Percentiles rank a stretch among this genome's conserved stretches.
Evolutionary conservation across 2,888 invertebrate genomes (phyloP).

Genomic region (Harpalus rubripes): DNA sequence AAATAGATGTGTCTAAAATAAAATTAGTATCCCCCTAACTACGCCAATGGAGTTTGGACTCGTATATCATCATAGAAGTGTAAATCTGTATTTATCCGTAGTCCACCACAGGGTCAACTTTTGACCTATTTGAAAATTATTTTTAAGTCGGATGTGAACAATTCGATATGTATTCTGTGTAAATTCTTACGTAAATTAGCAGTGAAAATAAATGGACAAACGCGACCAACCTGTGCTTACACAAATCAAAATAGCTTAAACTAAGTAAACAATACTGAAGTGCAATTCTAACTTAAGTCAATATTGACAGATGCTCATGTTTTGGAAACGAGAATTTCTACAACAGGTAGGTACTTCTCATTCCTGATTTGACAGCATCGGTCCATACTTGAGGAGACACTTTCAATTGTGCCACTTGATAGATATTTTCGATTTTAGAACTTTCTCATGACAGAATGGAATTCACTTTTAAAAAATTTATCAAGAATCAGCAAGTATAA

Average conservation of each 20-base stretch:
- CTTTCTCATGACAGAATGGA: constrained; percentile 27
- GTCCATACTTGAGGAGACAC: constrained; percentile 60
- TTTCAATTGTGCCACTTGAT: constrained; percentile 56
- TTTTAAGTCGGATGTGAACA: too few species aligned
- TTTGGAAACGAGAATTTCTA: constrained; percentile 62
- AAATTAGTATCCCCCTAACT: too few species aligned
- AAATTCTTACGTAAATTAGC: neutral
- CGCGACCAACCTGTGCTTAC: constrained; percentile 16
- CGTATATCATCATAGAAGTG: neutral
- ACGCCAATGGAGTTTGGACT: too few species aligned
- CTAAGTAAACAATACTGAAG: constrained; percentile 71
- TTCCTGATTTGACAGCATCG: constrained; percentile 57
- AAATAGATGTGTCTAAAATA: too few species aligned
- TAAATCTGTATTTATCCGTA: neutral
- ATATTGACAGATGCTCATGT: constrained; percentile 70
- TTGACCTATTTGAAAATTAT: too few species aligned
- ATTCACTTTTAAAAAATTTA: neutral
- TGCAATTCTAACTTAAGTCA: constrained; percentile 72
- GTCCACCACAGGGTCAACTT: neutral
- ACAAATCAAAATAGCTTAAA: constrained; percentile 69
- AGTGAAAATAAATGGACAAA: constrained; percentile 42
- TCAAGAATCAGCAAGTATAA: neutral
- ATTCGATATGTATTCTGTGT: too few species aligned
- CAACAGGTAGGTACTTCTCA: constrained; percentile 64
- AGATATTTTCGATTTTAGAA: constrained; percentile 36